These are phyloP conservation scores for Steinernema carpocapsae DNA, from an alignment of 2,888 invertebrate species.

Conservation along the genomic window DNA sequence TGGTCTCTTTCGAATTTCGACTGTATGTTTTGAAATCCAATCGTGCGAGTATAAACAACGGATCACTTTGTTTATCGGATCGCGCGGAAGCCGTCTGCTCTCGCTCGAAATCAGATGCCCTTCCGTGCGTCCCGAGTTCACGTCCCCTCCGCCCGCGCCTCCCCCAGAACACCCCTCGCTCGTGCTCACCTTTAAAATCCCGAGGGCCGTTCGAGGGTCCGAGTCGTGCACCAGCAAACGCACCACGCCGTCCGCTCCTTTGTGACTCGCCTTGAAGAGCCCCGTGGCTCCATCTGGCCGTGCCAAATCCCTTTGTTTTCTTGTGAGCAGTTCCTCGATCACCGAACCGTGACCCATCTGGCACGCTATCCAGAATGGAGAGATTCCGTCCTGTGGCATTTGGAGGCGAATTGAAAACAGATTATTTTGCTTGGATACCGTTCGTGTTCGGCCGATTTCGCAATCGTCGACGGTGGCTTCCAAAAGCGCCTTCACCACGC, in stretches of 20 bases:
- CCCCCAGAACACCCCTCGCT: not conserved
- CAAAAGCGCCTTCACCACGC: conserved; percentile 79
- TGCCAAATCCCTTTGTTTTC: conserved; percentile 75
- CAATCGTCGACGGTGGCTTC: conserved; percentile 75
- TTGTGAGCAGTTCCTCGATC: conserved; percentile 79
- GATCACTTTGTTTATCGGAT: conserved; percentile 31
- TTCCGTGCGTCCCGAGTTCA: conserved; percentile 28
- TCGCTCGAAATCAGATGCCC: conserved; percentile 16
- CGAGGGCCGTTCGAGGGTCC: conserved; percentile 29
- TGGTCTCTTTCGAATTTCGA: not conserved
- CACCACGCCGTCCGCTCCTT: conserved; percentile 87
- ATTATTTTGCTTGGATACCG: conserved; percentile 38
- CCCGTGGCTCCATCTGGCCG: conserved; percentile 90
- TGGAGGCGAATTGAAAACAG: not conserved
- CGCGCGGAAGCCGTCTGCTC: conserved; percentile 25
- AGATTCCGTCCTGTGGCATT: conserved; percentile 72
- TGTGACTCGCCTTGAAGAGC: conserved; percentile 90
- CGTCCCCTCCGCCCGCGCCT: conserved; percentile 41
- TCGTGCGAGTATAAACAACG: conserved; percentile 31
- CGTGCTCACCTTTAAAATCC: conserved; percentile 40
- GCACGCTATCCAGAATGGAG: conserved; percentile 89
- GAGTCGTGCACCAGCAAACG: conserved; percentile 76
- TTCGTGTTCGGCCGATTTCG: conserved; percentile 69
- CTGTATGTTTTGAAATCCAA: conserved; percentile 29
- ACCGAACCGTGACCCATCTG: conserved; percentile 91